Percentiles rank a stretch among this genome's conserved stretches.
These are phyloP conservation scores for Syncerus caffer DNA, from an alignment of 2,797 vertebrate genomes.

Conservation along the genomic window DNA sequence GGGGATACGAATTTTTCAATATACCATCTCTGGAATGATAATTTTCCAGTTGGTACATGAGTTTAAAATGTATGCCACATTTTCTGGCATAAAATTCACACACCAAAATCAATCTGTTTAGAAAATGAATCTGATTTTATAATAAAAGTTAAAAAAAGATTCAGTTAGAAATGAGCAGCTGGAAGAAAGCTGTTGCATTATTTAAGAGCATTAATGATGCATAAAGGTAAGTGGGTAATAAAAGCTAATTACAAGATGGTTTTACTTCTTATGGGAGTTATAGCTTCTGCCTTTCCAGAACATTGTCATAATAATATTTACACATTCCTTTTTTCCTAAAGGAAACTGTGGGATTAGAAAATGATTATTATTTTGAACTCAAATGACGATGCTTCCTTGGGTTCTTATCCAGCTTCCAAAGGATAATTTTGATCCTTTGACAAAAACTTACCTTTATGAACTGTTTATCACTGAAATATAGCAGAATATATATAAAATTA, in stretches of 20 bases:
- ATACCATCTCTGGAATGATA: not conserved
- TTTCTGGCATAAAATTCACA: not conserved
- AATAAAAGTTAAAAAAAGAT: not conserved
- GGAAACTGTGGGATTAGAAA: not conserved
- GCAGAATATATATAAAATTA: not conserved
- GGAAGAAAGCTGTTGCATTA: not conserved
- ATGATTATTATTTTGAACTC: not conserved
- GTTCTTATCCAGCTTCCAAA: not conserved
- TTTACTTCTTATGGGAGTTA: not conserved
- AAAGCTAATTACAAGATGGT: not conserved
- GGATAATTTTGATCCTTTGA: conserved; percentile 56
- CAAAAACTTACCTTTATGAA: conserved; percentile 27
- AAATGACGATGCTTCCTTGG: conserved; percentile 9
- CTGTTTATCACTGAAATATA: not conserved
- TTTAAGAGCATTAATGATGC: not conserved
- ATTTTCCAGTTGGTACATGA: not conserved
- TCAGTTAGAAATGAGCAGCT: not conserved
- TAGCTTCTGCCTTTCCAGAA: not conserved
- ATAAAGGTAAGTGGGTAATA: not conserved
- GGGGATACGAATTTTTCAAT: not conserved
- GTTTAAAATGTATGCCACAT: not conserved
- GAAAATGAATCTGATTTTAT: not conserved
- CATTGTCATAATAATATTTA: not conserved
- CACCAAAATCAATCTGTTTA: not conserved
- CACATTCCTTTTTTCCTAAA: not conserved